Evolutionary conservation across 1,140 invertebrate species (phyloP), one percentile per base, ranked within the genome.

Genomic region (silkworm (Bombyx mori)): DNA sequence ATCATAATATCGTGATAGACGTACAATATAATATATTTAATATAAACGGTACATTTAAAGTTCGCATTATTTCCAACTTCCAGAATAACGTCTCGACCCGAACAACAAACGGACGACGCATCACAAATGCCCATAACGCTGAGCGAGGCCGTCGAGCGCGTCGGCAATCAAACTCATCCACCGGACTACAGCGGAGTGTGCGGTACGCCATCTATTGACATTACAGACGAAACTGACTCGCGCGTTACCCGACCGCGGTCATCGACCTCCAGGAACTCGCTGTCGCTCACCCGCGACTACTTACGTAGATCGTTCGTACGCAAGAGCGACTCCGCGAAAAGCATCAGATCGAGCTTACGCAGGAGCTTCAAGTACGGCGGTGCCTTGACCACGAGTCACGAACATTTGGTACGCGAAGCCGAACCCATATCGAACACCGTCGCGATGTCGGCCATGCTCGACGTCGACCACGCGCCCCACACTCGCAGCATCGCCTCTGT

Each of bases 391-490:
- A 82, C 67, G 6, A 87, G 83, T 48, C 73, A 86, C 61, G 82
- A 86, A 52, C 78, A 77, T 6, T 61, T 88, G 57, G 80, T 88
- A 0, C 69, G 83, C 26, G 77, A 72, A 9, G 80, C 71, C 0
- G 86, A 88, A 7, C 86, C 86, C 0, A 86, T 87, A 7, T 87
- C 86, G 0, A 82, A 70, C 22, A 87, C 86, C 2, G 80, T 81
- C 0, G 80, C 82, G 0, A 79, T 86, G 79, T 73, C 78, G 8
- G 73, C 71, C 56, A 67, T 81, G 65, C 42, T 77, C 48, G 63
- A 62, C 44, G 18, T 43, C 0, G 65, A 70, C 9, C 60, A 50
- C 5, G 18, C 70, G 10, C 57, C 61, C 1, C 66, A 75, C 52
- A 59, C 71, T n/a, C 60, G 75, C 0, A 81, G 79, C 56, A 65